phyloP scores from a whole-genome alignment of 1,140 invertebrate genomes.

The Nasonia giraulti region DNA sequence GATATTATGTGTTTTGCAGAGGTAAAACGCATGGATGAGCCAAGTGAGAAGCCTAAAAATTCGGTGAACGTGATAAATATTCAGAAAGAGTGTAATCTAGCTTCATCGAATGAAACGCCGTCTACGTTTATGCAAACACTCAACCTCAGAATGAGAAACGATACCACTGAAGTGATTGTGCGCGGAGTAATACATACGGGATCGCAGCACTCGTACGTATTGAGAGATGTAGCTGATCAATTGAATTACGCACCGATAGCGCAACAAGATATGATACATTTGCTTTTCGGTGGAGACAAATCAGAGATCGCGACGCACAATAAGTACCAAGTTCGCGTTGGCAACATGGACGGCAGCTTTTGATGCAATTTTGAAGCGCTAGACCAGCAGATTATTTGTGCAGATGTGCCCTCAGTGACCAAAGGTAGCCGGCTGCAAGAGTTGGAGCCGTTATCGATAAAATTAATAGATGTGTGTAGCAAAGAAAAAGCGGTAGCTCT shows the following conservation, averaged over 20 bases:
- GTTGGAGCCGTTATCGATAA: not conserved
- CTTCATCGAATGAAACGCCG: not conserved
- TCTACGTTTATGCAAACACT: not conserved
- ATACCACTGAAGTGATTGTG: not conserved
- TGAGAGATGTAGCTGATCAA: not conserved
- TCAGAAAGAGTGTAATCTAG: no score
- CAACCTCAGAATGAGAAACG: not conserved
- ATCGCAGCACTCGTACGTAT: not conserved
- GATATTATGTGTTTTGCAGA: conserved; percentile 35
- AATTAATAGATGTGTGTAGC: not conserved
- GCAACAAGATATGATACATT: not conserved
- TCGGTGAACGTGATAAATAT: no score
- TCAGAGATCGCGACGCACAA: not conserved
- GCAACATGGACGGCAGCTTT: conserved; percentile 14
- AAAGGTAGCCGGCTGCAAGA: not conserved
- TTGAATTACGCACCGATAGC: not conserved
- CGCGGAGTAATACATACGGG: not conserved
- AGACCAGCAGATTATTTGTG: conserved; percentile 51
- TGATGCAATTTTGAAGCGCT: conserved; percentile 51
- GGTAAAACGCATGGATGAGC: not conserved
- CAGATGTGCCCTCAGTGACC: conserved; percentile 24
- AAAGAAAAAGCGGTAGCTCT: conserved; percentile 45
- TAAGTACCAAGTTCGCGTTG: not conserved
- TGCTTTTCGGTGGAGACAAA: conserved; percentile 10
- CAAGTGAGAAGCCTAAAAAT: no score